Base-by-base conservation (phyloP, 2,113 vertebrate genomes). In the Trematocara nigrifrons region DNA sequence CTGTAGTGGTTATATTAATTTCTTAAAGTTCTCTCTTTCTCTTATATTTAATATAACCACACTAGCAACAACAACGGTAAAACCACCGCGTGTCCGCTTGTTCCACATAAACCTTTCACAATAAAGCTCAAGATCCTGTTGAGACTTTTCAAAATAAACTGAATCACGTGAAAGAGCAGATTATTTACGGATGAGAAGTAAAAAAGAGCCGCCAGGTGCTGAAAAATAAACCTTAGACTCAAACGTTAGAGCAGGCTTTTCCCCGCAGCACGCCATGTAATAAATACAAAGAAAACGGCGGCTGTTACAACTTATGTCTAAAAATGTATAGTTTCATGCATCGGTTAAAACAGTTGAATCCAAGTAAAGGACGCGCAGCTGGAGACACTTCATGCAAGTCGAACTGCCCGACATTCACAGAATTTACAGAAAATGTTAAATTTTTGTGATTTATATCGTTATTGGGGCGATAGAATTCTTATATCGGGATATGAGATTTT, bases 261-360 rank as follows among this genome's bases (percentile, higher is more conserved):
- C 0, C 4, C 53, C 4, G 6, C 53, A 26, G 53, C 53, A 29
- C 11, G 6, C 53, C 1, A 0, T 56, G 11, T 29, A 56, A 56
- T 56, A 56, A 56, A 29, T 29, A 56, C 11, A 56, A 56, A 29
- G 53, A 29, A 56, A 56, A 56, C 0, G 4, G 6, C 1, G 22
- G 11, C 2, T 0, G 1, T 56, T 56, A 56, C 53, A 26, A 29
- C 6, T 56, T 29, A 56, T 26, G 9, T 20, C 51, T 6, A 52
- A 52, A 52, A 20, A 52, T 52, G 22, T 56, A 56, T 56, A 2
- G 12, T 56, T 29, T 56, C 53, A 56, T 2, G 22, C 22, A 29
- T 56, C 1, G 1, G 22, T 56, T 56, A 56, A 56, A 56, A 56
- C 12, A 13, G 2, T 56, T 0, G 4, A 29, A 22, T 15, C 6